Evolutionary conservation across 2,797 vertebrate genomes (phyloP).

Genomic region (Gadopsis marmoratus): DNA sequence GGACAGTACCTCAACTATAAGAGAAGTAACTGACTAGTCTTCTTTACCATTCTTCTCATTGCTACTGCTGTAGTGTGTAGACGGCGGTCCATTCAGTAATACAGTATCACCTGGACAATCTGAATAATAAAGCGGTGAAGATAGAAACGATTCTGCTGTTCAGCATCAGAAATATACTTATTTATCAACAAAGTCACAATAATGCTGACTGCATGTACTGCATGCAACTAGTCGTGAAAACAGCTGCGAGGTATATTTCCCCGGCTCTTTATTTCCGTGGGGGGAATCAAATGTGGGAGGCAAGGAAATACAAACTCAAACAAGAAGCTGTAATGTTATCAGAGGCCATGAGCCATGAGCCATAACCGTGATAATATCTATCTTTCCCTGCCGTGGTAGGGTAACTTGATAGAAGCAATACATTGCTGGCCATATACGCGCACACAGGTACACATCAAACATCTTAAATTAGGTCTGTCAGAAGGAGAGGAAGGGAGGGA

Average conservation of each 20-base stretch:
- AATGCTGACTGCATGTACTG: conserved; percentile 51
- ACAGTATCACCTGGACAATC: conserved; percentile 19
- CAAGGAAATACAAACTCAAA: conserved; percentile 74
- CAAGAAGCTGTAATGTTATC: conserved; percentile 78
- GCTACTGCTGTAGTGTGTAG: no score
- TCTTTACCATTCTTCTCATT: no score
- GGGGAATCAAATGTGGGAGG: conserved; percentile 67
- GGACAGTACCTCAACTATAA: no score
- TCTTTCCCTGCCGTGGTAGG: conserved; percentile 65
- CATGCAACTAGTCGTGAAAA: conserved; percentile 57
- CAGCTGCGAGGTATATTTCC: conserved; percentile 53
- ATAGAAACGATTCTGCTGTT: conserved; percentile 44
- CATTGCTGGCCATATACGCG: conserved; percentile 59
- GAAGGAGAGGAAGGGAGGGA: conserved; percentile 14
- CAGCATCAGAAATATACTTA: conserved; percentile 39
- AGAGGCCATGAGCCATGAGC: conserved; percentile 71
- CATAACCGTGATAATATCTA: conserved; percentile 75
- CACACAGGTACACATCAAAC: conserved; percentile 79
- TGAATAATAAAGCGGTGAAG: conserved; percentile 29
- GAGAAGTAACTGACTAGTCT: no score
- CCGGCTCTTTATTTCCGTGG: conserved; percentile 61
- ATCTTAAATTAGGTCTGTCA: conserved; percentile 79
- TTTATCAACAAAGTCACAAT: conserved; percentile 50
- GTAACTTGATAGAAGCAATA: conserved; percentile 76
- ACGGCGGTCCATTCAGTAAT: background rate